Evolutionary conservation across 2,113 vertebrate genomes (phyloP).

Genomic region (Scartelaos histophorus): DNA sequence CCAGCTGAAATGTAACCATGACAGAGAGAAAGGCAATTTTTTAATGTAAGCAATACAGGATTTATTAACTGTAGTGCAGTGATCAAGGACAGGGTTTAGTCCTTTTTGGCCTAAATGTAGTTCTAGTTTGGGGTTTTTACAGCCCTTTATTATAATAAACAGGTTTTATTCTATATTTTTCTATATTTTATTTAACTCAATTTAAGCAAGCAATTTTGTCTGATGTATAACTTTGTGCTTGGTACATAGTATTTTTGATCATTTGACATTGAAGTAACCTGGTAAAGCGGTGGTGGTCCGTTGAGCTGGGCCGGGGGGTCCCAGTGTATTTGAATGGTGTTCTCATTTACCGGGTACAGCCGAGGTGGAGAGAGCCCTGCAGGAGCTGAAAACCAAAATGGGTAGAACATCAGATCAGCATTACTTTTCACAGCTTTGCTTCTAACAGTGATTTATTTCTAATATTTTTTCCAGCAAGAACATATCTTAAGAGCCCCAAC

Average conservation of each 20-base stretch:
- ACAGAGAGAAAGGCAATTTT: neutral
- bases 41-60: neutral
- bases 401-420: neutral
- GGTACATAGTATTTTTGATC: neutral
- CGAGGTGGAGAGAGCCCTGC: constrained; percentile 74
- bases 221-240: neutral
- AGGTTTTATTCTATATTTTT: neutral
- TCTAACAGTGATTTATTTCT: constrained; percentile 5
- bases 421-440: neutral
- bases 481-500: neutral
- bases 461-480: constrained; percentile 5
- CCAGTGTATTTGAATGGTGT: constrained; percentile 80
- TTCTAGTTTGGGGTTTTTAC: neutral
- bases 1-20: constrained; percentile 64
- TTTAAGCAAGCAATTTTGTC: neutral
- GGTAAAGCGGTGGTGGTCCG: constrained; percentile 84
- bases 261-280: constrained; percentile 52
- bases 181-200: neutral
- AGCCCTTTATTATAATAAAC: neutral
- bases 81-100: neutral
- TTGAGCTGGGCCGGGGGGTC: constrained; percentile 81
- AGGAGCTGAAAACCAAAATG: constrained; percentile 76
- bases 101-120: no score
- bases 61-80: neutral
- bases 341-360: constrained; percentile 79